phyloP scores from a whole-genome alignment of 2,888 invertebrate species.

The Cetonia aurata region DNA sequence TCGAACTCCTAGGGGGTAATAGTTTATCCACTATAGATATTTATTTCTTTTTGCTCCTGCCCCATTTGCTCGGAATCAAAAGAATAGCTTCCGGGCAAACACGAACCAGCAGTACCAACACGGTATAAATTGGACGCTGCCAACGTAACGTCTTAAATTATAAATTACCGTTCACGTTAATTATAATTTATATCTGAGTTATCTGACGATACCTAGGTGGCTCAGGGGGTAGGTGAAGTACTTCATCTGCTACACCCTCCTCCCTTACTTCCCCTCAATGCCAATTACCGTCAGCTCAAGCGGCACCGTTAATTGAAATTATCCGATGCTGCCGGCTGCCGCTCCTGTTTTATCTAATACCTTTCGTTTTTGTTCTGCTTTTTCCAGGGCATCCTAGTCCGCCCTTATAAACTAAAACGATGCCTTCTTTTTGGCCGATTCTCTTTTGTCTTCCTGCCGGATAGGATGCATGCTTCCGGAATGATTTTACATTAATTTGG shows the following conservation, averaged over 20 bases:
- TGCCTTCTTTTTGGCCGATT: too few species aligned
- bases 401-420: too few species aligned
- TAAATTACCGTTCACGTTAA: slow-evolving; percentile 42
- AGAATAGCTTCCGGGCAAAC: too few species aligned
- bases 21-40: too few species aligned
- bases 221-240: background rate
- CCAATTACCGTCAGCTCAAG: slow-evolving; percentile 16
- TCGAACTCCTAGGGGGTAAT: too few species aligned
- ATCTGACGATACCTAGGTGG: slow-evolving; percentile 2
- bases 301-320: slow-evolving; percentile 31
- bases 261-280: background rate
- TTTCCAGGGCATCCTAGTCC: background rate
- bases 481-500: slow-evolving; percentile 35
- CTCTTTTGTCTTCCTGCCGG: background rate
- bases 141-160: slow-evolving; percentile 31
- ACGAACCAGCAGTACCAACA: background rate
- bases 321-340: slow-evolving; percentile 15
- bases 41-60: too few species aligned
- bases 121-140: slow-evolving; percentile 4
- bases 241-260: slow-evolving; percentile 8
- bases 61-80: too few species aligned
- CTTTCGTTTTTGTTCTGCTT: slow-evolving; percentile 2
- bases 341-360: slow-evolving; percentile 7
- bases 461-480: background rate
- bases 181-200: slow-evolving; percentile 42